Evolutionary conservation across 1,140 invertebrate species (phyloP).

Genomic region (Aporrectodea caliginosa): DNA sequence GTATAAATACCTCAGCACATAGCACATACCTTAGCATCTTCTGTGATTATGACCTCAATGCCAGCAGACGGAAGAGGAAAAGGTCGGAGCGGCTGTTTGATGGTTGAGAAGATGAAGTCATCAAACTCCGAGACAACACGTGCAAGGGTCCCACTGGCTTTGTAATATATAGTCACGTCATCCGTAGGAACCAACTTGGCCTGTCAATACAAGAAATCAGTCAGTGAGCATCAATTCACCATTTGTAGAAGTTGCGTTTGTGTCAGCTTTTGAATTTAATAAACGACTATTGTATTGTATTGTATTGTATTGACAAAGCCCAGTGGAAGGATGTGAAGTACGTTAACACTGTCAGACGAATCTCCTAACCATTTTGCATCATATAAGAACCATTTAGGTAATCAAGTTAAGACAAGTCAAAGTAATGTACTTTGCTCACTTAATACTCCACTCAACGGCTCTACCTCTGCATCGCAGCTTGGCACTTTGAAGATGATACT

Average conservation of each 20-base stretch:
- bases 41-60: conserved; percentile 65
- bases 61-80: conserved; percentile 47
- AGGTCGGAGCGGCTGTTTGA: conserved; percentile 68
- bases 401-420: too few species aligned
- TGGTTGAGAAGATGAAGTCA: conserved; percentile 58
- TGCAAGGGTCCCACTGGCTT: conserved; percentile 47
- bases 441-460: too few species aligned
- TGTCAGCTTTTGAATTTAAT: too few species aligned
- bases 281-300: too few species aligned
- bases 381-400: too few species aligned
- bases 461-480: too few species aligned
- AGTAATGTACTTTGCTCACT: too few species aligned
- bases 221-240: neutral
- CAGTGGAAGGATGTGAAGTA: neutral
- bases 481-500: too few species aligned
- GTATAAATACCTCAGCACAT: too few species aligned
- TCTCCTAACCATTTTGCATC: too few species aligned
- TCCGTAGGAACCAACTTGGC: conserved; percentile 88
- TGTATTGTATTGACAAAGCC: neutral
- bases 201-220: conserved; percentile 38
- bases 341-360: too few species aligned
- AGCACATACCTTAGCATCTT: conserved; percentile 70
- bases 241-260: neutral
- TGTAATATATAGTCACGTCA: conserved; percentile 78
- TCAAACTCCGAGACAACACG: conserved; percentile 44